Base-by-base conservation (phyloP, 1,140 invertebrate genomes). In the Spodoptera frugiperda region DNA sequence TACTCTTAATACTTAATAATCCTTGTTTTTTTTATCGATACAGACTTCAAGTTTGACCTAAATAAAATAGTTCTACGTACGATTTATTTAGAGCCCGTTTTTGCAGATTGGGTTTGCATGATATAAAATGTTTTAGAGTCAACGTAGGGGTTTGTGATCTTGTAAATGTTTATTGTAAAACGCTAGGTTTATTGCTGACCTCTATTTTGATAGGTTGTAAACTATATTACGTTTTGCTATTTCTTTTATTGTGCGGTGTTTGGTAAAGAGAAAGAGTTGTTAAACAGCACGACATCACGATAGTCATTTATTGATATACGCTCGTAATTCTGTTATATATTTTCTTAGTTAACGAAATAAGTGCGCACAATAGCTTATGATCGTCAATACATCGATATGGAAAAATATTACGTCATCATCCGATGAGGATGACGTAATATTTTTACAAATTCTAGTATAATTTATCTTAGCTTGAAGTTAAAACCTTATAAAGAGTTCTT, bases 1-100 rank as follows among this genome's bases (percentile, higher is more conserved):
- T 8, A 44, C 65, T 73, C 65, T 71, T 81, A 81, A 81, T 81
- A 78, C 51, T 76, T 76, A 73, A 48, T 72, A 51, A 70, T 51
- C 19, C 71, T 25, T 61, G 53, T 59, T 71, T 67, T 71, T 67
- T 76, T 65, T 67, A 67, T 57, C 44, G 33, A 49, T 61, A 61
- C 71, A 15, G 10, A 19, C 12, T 73, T 59, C 6, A 5, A 30
- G 15, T 15, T 30, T 57, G 11, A 6, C 4, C 3, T 6, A 25
- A n/a, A 59, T 8, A n/a, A n/a, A 25, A 59, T 59, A n/a, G 55
- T 33, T 59, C 30, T 33, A 59, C n/a, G 14, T 14, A 1, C 14
- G 10, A 15, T 17, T 53, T 53, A 53, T 53, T 53, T 15, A 8
- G 2, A 15, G 15, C 0, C 10, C n/a, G 6, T 8, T 10, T 53